phyloP scores from a whole-genome alignment of 2,113 vertebrate genomes.

The Sylvia atricapilla region DNA sequence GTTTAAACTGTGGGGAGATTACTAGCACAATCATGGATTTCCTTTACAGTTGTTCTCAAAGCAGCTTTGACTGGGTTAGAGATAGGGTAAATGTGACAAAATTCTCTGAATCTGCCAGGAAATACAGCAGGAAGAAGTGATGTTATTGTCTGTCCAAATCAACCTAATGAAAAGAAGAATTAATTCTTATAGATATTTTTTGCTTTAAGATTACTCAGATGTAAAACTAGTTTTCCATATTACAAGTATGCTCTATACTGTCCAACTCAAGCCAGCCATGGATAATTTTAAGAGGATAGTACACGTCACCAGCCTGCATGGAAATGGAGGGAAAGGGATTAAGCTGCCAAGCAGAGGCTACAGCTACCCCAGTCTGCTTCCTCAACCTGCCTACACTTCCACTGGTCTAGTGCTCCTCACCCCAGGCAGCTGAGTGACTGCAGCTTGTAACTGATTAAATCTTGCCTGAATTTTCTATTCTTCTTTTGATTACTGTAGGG shows the following conservation, averaged over 20 bases:
- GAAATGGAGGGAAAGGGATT: background rate
- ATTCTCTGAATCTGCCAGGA: conserved; percentile 59
- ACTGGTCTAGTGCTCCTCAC: background rate
- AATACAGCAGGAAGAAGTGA: conserved; percentile 29
- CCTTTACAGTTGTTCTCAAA: conserved; percentile 47
- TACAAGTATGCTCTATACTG: background rate
- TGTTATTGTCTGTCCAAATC: background rate
- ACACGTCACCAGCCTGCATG: background rate
- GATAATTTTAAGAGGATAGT: background rate
- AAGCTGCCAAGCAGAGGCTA: background rate
- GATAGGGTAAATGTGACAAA: conserved; percentile 16
- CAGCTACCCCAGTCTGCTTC: background rate
- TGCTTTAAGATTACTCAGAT: background rate
- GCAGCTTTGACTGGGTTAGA: conserved; percentile 17
- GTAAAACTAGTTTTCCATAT: background rate
- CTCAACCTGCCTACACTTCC: background rate
- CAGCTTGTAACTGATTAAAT: background rate
- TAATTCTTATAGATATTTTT: background rate
- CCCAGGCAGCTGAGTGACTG: background rate
- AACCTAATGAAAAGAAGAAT: background rate
- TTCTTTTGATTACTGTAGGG: background rate
- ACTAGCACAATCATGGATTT: conserved; percentile 61
- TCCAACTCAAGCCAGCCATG: background rate
- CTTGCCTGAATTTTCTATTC: background rate
- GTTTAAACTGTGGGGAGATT: conserved; percentile 38